A percentile compares a stretch with the other conserved stretches of the same genome.
phyloP scores from a whole-genome alignment of 2,888 invertebrate genomes.

The Scrobipalpa atriplicella region DNA sequence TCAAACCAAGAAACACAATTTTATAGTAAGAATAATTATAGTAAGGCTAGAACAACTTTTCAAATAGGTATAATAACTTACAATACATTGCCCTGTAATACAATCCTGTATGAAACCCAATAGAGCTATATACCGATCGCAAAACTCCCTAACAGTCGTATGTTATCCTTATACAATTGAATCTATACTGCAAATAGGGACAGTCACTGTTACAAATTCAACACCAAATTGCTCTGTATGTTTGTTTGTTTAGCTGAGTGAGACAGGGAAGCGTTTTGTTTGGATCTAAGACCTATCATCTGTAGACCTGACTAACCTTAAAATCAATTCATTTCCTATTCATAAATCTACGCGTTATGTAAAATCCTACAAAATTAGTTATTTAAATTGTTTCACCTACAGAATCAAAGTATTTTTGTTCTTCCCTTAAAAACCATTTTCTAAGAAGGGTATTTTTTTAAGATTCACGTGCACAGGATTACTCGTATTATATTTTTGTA shows the following conservation, averaged over 20 bases:
- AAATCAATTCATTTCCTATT: too few relatives aligned
- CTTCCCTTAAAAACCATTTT: too few relatives aligned
- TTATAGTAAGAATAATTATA: too few relatives aligned
- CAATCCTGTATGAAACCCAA: constrained; percentile 1
- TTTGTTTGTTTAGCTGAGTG: constrained; percentile 30
- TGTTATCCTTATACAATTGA: constrained; percentile 24
- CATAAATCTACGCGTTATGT: background rate
- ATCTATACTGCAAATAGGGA: constrained; percentile 23
- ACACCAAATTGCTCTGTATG: constrained; percentile 30
- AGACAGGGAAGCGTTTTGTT: constrained; percentile 25
- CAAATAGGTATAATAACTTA: background rate
- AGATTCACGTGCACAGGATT: too few relatives aligned
- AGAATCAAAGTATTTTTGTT: too few relatives aligned
- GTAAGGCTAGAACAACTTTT: background rate
- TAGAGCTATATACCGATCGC: constrained; percentile 12
- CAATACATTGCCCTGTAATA: background rate
- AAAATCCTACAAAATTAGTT: too few relatives aligned
- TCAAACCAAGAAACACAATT: too few relatives aligned
- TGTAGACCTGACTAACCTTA: background rate
- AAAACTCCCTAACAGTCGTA: constrained; percentile 5
- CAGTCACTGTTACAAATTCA: constrained; percentile 30
- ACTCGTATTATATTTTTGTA: too few relatives aligned
- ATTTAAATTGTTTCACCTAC: too few relatives aligned
- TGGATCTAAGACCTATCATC: background rate
- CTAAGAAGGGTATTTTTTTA: too few relatives aligned